Evolutionary conservation across 2,797 vertebrate species (phyloP), one percentile per base, ranked within the genome.

Genomic region (Silurus lanzhouensis): DNA sequence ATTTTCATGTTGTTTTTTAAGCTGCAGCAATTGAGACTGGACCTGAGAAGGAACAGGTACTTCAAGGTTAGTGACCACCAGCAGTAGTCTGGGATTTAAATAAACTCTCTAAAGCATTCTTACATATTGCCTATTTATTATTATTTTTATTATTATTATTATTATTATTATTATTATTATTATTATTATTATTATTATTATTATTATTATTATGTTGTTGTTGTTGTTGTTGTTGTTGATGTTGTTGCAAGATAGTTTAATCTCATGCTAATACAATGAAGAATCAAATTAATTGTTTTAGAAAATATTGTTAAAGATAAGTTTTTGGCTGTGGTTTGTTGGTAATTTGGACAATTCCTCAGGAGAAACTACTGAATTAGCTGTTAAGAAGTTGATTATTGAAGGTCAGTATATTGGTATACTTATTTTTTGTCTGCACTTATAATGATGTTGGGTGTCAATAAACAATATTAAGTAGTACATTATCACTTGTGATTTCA

Each of bases 31-130:
- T 22, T 64, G 70, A 74, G 13, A 67, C 58, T 52, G n/a, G 31
- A n/a, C 17, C 17, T 75, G 71, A 76, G 58, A 44, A 83, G 44
- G 55, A 64, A 20, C 60, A 52, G n/a, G 31, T 52, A 63, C 17
- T 31, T 75, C n/a, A 44, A 83, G 71, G 82, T 83, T 10, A 75
- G 71, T 75, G 14, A 20, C 15, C 13, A 72, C 3, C 25, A 68
- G 12, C 75, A 57, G 48, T 44, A 55, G 2, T 27, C 14, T 52
- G 19, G 70, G 14, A 75, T 8, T 0, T 10, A 75, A 31, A 13
- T 17, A 19, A 55, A 27, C 12, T 31, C 6, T 25, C 1, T 52
- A 7, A n/a, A 4, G 3, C 4, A 25, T 57, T 70, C 27, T 8
- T 44, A 38, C 38, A 38, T 19, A 46, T 31, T 52, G 10, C 8